Percentiles rank a stretch among this genome's conserved stretches.
phyloP scores from a whole-genome alignment of 2,888 invertebrate genomes.

The Tenthredo distinguenda region DNA sequence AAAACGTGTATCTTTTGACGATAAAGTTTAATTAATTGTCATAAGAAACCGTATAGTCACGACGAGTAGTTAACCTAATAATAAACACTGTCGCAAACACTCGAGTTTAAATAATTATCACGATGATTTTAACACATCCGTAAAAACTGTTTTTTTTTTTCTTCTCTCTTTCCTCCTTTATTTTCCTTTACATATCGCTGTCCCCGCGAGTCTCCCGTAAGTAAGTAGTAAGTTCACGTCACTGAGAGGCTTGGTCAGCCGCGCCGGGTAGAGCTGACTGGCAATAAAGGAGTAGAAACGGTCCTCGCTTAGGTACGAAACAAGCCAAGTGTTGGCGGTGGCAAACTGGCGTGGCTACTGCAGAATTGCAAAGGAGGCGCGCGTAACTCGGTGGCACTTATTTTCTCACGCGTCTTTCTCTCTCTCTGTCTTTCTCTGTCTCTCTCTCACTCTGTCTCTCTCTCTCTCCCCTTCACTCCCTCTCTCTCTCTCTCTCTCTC shows the following conservation, averaged over 20 bases:
- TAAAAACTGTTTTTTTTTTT: background rate
- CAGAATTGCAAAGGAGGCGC: constrained; percentile 15
- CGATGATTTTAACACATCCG: background rate
- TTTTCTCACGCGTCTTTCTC: constrained; percentile 10
- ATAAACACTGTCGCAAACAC: background rate
- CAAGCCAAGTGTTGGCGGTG: constrained; percentile 6
- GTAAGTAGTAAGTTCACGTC: constrained; percentile 16
- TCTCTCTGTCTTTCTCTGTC: background rate
- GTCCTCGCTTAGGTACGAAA: background rate
- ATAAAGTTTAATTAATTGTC: background rate
- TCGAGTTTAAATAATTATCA: background rate
- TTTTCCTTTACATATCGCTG: background rate
- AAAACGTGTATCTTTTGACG: background rate
- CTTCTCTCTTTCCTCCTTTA: background rate
- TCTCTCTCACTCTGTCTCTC: background rate
- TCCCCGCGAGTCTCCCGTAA: background rate
- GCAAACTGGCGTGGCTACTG: constrained; percentile 28
- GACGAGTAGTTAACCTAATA: background rate
- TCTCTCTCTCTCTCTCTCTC: no score
- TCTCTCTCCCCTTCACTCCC: background rate
- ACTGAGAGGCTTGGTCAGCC: constrained; percentile 20
- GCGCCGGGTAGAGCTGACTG: constrained; percentile 15
- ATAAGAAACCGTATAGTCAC: background rate
- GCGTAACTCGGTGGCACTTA: constrained; percentile 31
- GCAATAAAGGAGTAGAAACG: background rate